phyloP scores from a whole-genome alignment of 2,888 invertebrate species.

The Morpho achilles region DNA sequence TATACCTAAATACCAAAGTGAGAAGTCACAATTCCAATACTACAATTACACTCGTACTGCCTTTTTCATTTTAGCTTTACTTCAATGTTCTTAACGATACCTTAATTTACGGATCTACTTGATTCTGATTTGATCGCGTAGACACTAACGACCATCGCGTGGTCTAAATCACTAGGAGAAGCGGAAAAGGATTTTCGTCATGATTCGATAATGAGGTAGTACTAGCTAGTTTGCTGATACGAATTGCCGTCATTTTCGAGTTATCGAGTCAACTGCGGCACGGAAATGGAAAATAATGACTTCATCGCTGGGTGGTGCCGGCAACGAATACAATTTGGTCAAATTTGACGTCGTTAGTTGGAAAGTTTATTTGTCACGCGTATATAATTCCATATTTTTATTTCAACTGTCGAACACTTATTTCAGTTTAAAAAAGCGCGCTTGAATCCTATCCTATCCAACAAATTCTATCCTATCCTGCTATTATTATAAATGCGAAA shows the following conservation, averaged over 20 bases:
- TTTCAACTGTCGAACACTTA: not conserved
- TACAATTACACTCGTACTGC: too few species aligned
- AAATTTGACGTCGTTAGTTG: constrained; percentile 66
- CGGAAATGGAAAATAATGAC: constrained; percentile 78
- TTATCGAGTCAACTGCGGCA: constrained; percentile 62
- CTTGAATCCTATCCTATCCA: too few species aligned
- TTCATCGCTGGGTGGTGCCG: constrained; percentile 63
- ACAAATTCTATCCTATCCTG: too few species aligned
- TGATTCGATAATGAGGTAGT: constrained; percentile 64
- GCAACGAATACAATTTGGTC: constrained; percentile 67
- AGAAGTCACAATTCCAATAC: too few species aligned
- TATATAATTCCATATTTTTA: constrained; percentile 6
- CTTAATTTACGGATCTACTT: too few species aligned
- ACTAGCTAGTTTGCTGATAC: constrained; percentile 56
- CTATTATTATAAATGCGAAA: too few species aligned
- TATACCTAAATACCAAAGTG: too few species aligned
- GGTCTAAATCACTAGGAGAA: constrained; percentile 11
- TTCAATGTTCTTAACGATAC: too few species aligned
- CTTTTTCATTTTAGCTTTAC: too few species aligned
- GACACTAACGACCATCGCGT: constrained; percentile 1
- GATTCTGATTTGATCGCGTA: too few species aligned
- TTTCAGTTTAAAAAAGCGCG: too few species aligned
- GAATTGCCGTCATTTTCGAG: constrained; percentile 75
- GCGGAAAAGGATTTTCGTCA: constrained; percentile 23
- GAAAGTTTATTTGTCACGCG: constrained; percentile 36